Conservation (phyloP, 2,888 invertebrate genomes). For the Uropetala carovei region DNA sequence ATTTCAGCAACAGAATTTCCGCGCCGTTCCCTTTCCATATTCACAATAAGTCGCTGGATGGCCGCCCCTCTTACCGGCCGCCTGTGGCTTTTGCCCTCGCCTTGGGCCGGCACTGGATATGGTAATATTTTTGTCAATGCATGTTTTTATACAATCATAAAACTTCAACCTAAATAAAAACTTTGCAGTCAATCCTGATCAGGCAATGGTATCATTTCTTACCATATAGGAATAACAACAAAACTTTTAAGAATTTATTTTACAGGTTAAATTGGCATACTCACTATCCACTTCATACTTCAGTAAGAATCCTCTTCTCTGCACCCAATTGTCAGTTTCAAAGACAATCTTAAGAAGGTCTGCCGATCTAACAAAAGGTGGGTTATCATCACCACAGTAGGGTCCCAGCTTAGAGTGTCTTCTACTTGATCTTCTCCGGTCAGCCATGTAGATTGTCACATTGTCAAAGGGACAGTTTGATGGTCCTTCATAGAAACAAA, state of each 20-base stretch:
- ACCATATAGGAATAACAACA: conserved; percentile 38
- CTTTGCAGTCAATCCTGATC: background rate
- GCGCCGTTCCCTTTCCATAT: too few relatives aligned
- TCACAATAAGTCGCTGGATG: too few relatives aligned
- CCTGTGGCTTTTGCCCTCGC: too few relatives aligned
- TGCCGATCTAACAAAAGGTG: background rate
- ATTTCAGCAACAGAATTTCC: too few relatives aligned
- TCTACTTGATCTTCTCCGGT: background rate
- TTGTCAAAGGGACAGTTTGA: conserved; percentile 73
- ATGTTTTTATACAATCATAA: too few relatives aligned
- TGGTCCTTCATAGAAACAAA: background rate
- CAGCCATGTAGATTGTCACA: conserved; percentile 71
- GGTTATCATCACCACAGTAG: conserved; percentile 34
- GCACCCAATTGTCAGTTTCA: conserved; percentile 78
- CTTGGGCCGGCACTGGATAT: too few relatives aligned
- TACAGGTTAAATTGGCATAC: conserved; percentile 65
- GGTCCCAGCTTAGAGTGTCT: conserved; percentile 67
- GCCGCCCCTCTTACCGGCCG: too few relatives aligned
- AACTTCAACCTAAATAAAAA: too few relatives aligned
- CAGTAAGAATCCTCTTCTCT: conserved; percentile 79
- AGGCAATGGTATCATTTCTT: conserved; percentile 27
- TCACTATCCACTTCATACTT: conserved; percentile 79
- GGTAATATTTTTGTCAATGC: too few relatives aligned
- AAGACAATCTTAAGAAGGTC: conserved; percentile 66
- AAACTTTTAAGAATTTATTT: conserved; percentile 50